A percentile compares a stretch with the other conserved stretches of the same genome.
phyloP scores from a whole-genome alignment of 37 sponge, comb jelly and placozoan species.

The Aplysina aerophoba region DNA sequence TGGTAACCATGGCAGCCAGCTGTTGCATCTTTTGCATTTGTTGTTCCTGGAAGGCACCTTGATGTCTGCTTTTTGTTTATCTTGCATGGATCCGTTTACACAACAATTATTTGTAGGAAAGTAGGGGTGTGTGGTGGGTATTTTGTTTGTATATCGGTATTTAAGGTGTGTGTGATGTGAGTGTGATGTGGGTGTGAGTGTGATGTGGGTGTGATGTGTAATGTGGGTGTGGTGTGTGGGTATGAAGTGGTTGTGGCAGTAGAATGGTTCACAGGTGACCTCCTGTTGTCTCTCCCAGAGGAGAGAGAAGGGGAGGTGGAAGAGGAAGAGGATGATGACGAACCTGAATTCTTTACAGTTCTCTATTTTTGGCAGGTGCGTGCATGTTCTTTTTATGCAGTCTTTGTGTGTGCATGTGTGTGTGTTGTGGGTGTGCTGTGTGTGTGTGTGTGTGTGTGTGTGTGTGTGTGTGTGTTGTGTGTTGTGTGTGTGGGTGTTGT shows the following conservation, averaged over 20 bases:
- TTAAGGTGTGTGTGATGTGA: not conserved
- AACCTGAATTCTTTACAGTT: slow-evolving; percentile 72
- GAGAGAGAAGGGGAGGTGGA: slow-evolving; percentile 59
- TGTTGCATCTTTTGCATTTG: slow-evolving; percentile 40
- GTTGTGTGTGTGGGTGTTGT: too few species aligned
- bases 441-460: slow-evolving; percentile 3
- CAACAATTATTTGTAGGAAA: not conserved
- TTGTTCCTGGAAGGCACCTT: slow-evolving; percentile 63
- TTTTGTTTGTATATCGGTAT: not conserved
- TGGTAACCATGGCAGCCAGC: too few species aligned
- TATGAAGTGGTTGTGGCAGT: not conserved
- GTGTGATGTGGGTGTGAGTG: not conserved
- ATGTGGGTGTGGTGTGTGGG: not conserved
- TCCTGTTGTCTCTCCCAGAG: not conserved
- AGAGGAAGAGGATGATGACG: slow-evolving; percentile 81
- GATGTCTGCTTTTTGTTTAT: not conserved
- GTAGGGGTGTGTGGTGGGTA: not conserved
- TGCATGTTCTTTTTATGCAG: not conserved
- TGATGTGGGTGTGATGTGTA: slow-evolving; percentile 11
- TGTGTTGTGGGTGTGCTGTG: not conserved
- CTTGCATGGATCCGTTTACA: not conserved
- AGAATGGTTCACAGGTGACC: too few species aligned
- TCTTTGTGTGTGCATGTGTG: not conserved
- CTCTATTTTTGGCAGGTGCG: slow-evolving; percentile 98
- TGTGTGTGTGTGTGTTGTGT: too few species aligned